Evolutionary conservation across 37 sponge, comb jelly and placozoan species (phyloP).

Genomic region (Aplysina aerophoba): DNA sequence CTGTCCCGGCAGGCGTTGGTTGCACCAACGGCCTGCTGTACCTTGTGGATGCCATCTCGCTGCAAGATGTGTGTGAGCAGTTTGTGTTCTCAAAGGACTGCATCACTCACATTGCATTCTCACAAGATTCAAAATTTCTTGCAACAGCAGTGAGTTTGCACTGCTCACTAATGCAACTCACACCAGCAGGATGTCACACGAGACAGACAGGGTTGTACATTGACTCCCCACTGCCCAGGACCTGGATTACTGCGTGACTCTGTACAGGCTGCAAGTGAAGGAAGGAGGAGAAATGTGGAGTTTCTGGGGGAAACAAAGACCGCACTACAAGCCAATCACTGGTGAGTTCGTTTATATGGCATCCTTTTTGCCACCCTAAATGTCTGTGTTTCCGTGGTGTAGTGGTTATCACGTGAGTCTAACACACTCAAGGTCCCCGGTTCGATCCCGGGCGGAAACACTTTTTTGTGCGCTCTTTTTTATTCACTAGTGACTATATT

Average conservation of each 20-base stretch:
- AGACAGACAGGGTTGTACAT: background rate
- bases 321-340: constrained; percentile 90
- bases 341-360: constrained; percentile 38
- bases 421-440: constrained; percentile 45
- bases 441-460: constrained; percentile 43
- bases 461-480: constrained; percentile 1
- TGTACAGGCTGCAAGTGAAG: constrained; percentile 43
- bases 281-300: constrained; percentile 51
- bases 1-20: constrained; percentile 79
- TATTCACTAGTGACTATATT: too few relatives aligned
- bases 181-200: too few relatives aligned
- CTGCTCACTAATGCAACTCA: too few relatives aligned
- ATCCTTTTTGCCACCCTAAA: background rate
- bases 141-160: constrained; percentile 85
- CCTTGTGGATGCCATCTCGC: constrained; percentile 78
- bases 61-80: constrained; percentile 65
- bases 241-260: constrained; percentile 78
- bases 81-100: constrained; percentile 82
- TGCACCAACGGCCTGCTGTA: constrained; percentile 79
- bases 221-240: constrained; percentile 46
- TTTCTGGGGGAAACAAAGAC: constrained; percentile 80
- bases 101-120: constrained; percentile 90
- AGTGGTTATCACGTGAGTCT: constrained; percentile 36
- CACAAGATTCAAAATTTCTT: constrained; percentile 88
- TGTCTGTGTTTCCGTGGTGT: constrained; percentile 36